Percentiles rank a stretch among this genome's conserved stretches.
phyloP scores from a whole-genome alignment of 2,113 vertebrate genomes.

The Hirundichthys speculiger region DNA sequence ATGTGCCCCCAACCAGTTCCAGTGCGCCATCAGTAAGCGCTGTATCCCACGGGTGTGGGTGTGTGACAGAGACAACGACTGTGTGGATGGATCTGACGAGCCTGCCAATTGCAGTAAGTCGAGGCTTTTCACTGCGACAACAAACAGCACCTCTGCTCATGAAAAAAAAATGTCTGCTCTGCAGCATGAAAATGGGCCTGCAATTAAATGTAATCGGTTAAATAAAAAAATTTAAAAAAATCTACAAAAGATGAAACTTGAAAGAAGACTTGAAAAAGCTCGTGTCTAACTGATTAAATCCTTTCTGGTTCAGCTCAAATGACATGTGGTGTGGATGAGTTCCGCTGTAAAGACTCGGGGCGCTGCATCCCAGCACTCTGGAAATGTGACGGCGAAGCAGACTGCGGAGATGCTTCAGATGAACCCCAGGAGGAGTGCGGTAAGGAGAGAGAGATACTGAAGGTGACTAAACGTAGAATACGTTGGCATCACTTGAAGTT shows the following conservation, averaged over 20 bases:
- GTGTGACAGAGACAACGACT: slow-evolving; percentile 97
- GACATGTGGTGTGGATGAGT: slow-evolving; percentile 95
- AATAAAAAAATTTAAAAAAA: background rate
- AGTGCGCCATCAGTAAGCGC: slow-evolving; percentile 95
- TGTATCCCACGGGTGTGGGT: slow-evolving; percentile 98
- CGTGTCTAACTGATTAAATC: slow-evolving; percentile 5
- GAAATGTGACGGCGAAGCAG: slow-evolving; percentile 97
- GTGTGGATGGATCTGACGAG: slow-evolving; percentile 94
- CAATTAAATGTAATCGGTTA: background rate
- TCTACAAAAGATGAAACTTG: background rate
- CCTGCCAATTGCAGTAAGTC: slow-evolving; percentile 97
- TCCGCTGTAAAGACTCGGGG: slow-evolving; percentile 96
- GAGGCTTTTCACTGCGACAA: background rate
- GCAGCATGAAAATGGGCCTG: background rate
- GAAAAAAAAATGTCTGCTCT: background rate
- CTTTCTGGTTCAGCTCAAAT: slow-evolving; percentile 86
- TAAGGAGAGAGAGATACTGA: slow-evolving; percentile 62
- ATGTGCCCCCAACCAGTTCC: slow-evolving; percentile 98
- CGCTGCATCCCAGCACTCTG: slow-evolving; percentile 95
- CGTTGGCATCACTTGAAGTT: background rate
- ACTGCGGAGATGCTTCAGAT: slow-evolving; percentile 93
- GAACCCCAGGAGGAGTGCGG: slow-evolving; percentile 98
- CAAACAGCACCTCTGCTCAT: slow-evolving; percentile 5
- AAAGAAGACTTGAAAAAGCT: background rate
- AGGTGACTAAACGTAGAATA: background rate